Base-by-base conservation (phyloP, 2,797 vertebrate genomes). In the Myripristis murdjan region DNA sequence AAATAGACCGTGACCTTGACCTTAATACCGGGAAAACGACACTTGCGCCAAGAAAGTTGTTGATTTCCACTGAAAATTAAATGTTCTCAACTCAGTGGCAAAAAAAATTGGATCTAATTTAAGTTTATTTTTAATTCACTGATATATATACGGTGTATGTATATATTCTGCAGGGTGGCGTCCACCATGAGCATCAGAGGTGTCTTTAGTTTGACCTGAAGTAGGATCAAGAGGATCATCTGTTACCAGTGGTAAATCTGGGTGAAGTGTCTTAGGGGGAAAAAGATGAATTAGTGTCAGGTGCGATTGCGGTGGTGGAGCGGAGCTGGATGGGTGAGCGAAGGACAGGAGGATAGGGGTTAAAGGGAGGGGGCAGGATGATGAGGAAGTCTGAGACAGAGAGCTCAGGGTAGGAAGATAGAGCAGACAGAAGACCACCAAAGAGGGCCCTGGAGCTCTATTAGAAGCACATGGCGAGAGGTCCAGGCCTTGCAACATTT, bases 401-500 rank as follows among this genome's bases (percentile, higher is more conserved):
- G 35, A 24, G 28, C 15, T 37, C 18, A 58, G 47, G 5, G 52
- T 43, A 51, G 52, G 41, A 58, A 44, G 47, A 69, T 31, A 6
- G 49, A 72, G 52, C n/a, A 77, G 10, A 74, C 47, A 69, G 58
- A 71, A 20, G 85, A 92, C 80, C 85, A 90, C 81, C 82, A 69
- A 79, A 69, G 75, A 77, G 80, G 53, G 68, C 33, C 23, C 0
- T 22, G 47, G 47, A 71, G 35, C 39, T 75, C 57, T 75, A 91
- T 91, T 86, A 73, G 80, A 91, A 91, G 87, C 91, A 91, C 79
- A 92, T 88, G 87, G 60, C 23, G 59, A 83, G 49, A 70, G 2
- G 16, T 67, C 37, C 31, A 54, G 59, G 52, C 31, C 57, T 47
- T 71, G 67, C 69, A 79, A 61, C 70, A 69, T 76, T 65, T 73